These are phyloP conservation scores for Drosophila antonietae DNA, from an alignment of 2,888 invertebrate species.

Conservation along the genomic window DNA sequence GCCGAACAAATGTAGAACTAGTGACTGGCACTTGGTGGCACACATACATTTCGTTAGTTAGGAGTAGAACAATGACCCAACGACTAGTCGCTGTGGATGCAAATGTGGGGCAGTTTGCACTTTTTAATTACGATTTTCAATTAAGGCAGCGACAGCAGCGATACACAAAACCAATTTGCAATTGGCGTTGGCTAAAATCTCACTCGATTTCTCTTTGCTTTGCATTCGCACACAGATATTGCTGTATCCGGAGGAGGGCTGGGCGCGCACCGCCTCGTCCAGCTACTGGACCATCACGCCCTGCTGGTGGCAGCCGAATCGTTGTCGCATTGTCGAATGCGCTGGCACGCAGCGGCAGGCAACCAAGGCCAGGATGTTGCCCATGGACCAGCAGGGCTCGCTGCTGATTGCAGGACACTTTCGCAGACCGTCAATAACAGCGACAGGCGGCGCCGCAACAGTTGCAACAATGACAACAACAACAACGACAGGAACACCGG, in stretches of 20 bases:
- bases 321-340: constrained; percentile 94
- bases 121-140: constrained; percentile 82
- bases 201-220: constrained; percentile 36
- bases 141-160: constrained; percentile 67
- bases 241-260: constrained; percentile 94
- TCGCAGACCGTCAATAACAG: constrained; percentile 59
- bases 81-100: constrained; percentile 20
- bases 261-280: constrained; percentile 94
- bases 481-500: constrained; percentile 24
- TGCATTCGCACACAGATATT: constrained; percentile 88
- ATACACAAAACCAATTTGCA: constrained; percentile 76
- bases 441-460: constrained; percentile 30
- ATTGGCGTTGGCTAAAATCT: constrained; percentile 59
- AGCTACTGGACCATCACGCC: constrained; percentile 95
- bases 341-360: constrained; percentile 87
- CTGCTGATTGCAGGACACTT: constrained; percentile 90
- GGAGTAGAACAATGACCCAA: constrained; percentile 8
- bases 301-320: constrained; percentile 93
- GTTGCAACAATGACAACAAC: constrained; percentile 26
- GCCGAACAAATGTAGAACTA: not conserved
- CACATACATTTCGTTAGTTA: constrained; percentile 16
- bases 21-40: constrained; percentile 13
- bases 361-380: constrained; percentile 92
- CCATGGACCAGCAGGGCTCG: constrained; percentile 90
- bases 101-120: constrained; percentile 59